Evolutionary conservation across 2,797 vertebrate genomes (phyloP), one percentile per base, ranked within the genome.

Genomic region (Pipistrellus nathusii): DNA sequence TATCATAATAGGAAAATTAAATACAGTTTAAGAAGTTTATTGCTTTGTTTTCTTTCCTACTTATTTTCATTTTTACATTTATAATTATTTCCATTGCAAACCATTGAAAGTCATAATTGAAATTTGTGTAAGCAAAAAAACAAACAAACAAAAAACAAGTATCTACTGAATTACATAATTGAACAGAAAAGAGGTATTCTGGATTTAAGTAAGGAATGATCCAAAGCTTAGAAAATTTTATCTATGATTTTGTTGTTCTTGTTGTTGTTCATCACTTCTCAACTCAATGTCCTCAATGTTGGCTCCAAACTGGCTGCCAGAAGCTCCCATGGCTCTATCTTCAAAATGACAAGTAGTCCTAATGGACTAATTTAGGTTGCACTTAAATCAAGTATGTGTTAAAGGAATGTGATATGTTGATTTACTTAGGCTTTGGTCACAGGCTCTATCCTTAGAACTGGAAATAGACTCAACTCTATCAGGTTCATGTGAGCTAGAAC

Each of bases 11-110:
- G n/a, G 7, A 6, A 91, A 76, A 15, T 83, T 68, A 90, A 75
- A 53, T 44, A 46, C 64, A 30, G 72, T 76, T 91, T 88, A 78
- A 71, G 83, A 86, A 85, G 10, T 82, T 53, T 91, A 44, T 57
- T n/a, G 14, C 15, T 86, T 78, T 77, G 5, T 68, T 88, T 66
- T 35, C 5, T 94, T 91, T 64, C 85, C 12, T 8, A 59, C 20
- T 71, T 82, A 27, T 32, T 81, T 91, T 84, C 9, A 12, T 64
- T 64, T 86, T 90, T 75, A 27, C 91, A 59, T 68, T 77, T 88
- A 73, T 10, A 3, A 82, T 87, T 72, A 10, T 91, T 91, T 89
- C 15, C 25, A 75, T 27, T 85, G 17, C 35, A 87, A 81, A 41
- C 73, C 46, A 82, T 1, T 38, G 25, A 91, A 84, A 80, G 25